phyloP scores from a whole-genome alignment of 2,888 invertebrate genomes.

The Strigamia crassipes region DNA sequence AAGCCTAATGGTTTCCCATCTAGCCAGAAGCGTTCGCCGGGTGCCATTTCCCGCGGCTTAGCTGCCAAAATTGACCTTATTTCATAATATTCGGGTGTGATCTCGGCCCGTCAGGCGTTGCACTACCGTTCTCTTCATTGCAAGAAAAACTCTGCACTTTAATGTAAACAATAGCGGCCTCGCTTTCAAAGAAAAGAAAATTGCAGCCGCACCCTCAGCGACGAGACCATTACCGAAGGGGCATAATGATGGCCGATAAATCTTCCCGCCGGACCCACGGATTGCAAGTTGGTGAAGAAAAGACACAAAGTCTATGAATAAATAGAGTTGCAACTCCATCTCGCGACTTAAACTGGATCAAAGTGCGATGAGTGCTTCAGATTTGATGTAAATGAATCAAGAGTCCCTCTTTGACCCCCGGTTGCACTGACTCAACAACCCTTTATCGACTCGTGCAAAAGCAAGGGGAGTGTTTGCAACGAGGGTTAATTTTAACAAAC shows the following conservation, averaged over 20 bases:
- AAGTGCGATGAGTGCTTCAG: neutral
- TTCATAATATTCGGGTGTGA: conserved; percentile 41
- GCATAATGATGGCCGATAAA: conserved; percentile 42
- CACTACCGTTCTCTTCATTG: neutral
- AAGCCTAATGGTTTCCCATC: conserved; percentile 42
- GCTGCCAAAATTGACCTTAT: conserved; percentile 43
- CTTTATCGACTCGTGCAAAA: neutral
- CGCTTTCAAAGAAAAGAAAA: conserved; percentile 19
- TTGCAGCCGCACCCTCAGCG: conserved; percentile 37
- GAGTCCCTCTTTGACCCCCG: neutral
- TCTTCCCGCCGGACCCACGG: conserved; percentile 22
- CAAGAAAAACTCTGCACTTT: conserved; percentile 25
- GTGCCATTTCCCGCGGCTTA: conserved; percentile 42
- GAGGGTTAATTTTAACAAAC: too few species aligned
- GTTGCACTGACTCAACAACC: conserved; percentile 1
- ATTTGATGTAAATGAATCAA: neutral
- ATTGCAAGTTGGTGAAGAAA: neutral
- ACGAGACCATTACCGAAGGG: conserved; percentile 35
- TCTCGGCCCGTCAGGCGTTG: conserved; percentile 23
- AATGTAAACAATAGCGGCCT: conserved; percentile 38
- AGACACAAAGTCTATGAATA: conserved; percentile 31
- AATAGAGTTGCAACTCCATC: neutral
- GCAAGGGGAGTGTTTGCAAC: neutral
- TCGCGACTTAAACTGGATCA: conserved; percentile 21
- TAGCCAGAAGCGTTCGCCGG: conserved; percentile 38